Percentiles rank a stretch among this genome's conserved stretches.
Conservation (phyloP, 30 jellyfish, hydroid and myxozoan species). For the Phacellophora camtschatica region DNA sequence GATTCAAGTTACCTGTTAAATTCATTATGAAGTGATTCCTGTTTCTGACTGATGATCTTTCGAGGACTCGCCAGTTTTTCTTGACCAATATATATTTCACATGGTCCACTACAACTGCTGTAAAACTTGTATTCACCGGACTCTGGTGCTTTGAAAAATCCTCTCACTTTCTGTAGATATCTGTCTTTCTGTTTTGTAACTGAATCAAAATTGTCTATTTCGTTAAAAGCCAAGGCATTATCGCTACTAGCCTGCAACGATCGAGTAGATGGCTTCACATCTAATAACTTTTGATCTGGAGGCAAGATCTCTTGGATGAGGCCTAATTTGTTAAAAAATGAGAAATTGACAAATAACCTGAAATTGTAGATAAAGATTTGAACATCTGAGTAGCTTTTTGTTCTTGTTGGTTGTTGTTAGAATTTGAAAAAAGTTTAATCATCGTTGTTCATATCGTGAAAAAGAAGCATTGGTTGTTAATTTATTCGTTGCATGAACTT, state of each 20-base stretch:
- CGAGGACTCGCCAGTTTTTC: constrained; percentile 2
- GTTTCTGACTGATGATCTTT: constrained; percentile 59
- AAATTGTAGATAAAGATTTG: too few relatives aligned
- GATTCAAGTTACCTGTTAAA: constrained; percentile 73
- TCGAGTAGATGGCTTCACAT: constrained; percentile 50
- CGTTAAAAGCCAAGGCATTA: constrained; percentile 23
- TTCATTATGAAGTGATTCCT: constrained; percentile 50
- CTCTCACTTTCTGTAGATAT: constrained; percentile 63
- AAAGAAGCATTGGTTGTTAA: too few relatives aligned
- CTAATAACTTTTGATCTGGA: constrained; percentile 2
- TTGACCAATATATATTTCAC: constrained; percentile 61
- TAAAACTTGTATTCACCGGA: constrained; percentile 86
- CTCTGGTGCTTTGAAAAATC: constrained; percentile 84
- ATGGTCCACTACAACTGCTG: constrained; percentile 84
- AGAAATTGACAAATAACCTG: too few relatives aligned
- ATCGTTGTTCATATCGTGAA: too few relatives aligned
- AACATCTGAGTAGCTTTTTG: too few relatives aligned
- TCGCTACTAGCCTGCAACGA: constrained; percentile 21
- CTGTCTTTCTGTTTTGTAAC: constrained; percentile 20
- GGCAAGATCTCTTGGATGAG: constrained; percentile 45
- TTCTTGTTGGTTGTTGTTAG: too few relatives aligned
- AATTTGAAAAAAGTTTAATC: too few relatives aligned
- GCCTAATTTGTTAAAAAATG: neutral
- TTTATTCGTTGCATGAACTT: too few relatives aligned
- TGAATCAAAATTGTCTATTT: constrained; percentile 57